Percentiles rank a stretch among this genome's conserved stretches.
phyloP scores from a whole-genome alignment of 1,140 invertebrate species.

The Pseudoatta argentina region DNA sequence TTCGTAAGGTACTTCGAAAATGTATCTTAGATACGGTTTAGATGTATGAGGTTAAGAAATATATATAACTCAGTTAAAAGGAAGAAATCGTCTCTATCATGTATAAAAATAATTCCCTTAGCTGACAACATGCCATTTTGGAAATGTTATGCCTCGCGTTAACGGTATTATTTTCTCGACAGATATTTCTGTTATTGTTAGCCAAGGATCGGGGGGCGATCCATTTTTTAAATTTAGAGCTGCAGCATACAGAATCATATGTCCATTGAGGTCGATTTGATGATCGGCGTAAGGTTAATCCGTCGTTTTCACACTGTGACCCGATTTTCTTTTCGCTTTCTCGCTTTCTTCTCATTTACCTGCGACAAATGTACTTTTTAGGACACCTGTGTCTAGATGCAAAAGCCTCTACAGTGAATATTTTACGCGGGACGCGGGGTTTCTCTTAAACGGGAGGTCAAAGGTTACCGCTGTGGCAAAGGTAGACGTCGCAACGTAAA shows the following conservation, averaged over 20 bases:
- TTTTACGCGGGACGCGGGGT: slow-evolving; percentile 21
- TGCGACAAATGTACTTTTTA: slow-evolving; percentile 44
- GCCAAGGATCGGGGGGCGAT: slow-evolving; percentile 24
- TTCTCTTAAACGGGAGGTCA: slow-evolving; percentile 47
- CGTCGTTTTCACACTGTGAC: slow-evolving; percentile 52
- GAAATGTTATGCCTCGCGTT: slow-evolving; percentile 33
- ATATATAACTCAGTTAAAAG: slow-evolving; percentile 53
- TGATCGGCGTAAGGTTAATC: slow-evolving; percentile 55
- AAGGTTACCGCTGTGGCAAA: slow-evolving; percentile 12
- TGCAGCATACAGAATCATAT: background rate
- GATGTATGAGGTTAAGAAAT: slow-evolving; percentile 2
- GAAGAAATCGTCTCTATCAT: background rate
- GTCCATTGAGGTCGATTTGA: background rate
- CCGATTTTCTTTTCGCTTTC: slow-evolving; percentile 35
- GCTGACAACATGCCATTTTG: slow-evolving; percentile 43
- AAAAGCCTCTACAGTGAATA: slow-evolving; percentile 44
- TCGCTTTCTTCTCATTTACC: background rate
- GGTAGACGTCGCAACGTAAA: slow-evolving; percentile 26
- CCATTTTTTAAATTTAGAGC: slow-evolving; percentile 61
- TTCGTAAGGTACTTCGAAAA: too few species aligned
- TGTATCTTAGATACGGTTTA: too few species aligned
- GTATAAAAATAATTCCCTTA: slow-evolving; percentile 35
- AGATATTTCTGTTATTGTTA: slow-evolving; percentile 37
- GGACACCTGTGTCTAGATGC: slow-evolving; percentile 43
- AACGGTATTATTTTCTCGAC: slow-evolving; percentile 12